Evolutionary conservation across 2,888 invertebrate genomes (phyloP), one percentile per base, ranked within the genome.

Genomic region (Agapostemon virescens): DNA sequence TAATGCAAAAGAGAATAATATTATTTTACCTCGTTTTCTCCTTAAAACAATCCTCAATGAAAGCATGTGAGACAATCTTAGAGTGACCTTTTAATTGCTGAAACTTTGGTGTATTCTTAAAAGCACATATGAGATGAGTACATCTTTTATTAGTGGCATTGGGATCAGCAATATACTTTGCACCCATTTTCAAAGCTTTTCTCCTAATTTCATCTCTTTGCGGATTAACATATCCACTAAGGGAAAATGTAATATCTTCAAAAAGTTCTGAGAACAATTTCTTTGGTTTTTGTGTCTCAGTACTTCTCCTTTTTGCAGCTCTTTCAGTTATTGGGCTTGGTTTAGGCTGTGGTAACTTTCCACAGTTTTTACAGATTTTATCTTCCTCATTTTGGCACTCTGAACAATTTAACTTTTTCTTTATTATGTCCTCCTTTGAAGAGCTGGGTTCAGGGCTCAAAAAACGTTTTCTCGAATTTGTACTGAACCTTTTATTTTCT

Each of bases 171-270:
- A 92, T 83, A 63, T 93, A 92, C 71, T 79, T 90, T 1, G 90
- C 92, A 7, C 92, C 92, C 92, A 93, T 93, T 81, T 88, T 81
- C 15, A 93, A 64, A 11, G 92, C 92, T 74, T 92, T 92, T 64
- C 83, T 86, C 26, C 92, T 87, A 26, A 92, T 90, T 26, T 91
- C 87, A 74, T 92, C 92, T 69, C 92, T 89, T 70, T 91, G 88
- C 5, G 92, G 92, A 89, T 93, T 92, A 1, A 91, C 88, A 23
- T 92, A 93, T 5, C 92, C 92, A 79, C 92, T 92, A 5, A 93
- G 85, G 1, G 92, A 87, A 85, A 93, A 92, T 4, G 75, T 85
- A 15, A 91, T 74, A 52, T 86, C 89, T 9, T 89, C 88, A 58
- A 92, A 88, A 7, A 93, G 84, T 77, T 90, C 87, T 17, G 67